These are phyloP conservation scores for Mesitornis unicolor DNA, from an alignment of 2,113 vertebrate genomes.

Conservation along the genomic window DNA sequence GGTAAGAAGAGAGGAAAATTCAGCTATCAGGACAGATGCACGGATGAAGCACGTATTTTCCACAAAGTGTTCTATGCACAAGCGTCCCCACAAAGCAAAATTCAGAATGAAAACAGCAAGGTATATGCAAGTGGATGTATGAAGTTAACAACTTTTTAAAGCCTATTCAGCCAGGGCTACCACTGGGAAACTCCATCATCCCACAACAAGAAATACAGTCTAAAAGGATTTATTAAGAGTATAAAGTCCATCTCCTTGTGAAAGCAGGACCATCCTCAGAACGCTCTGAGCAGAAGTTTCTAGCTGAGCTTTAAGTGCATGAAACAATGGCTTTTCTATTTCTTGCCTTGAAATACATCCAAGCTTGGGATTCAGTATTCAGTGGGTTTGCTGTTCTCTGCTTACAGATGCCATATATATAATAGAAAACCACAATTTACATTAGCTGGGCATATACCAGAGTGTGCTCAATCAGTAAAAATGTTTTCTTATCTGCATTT, in stretches of 20 bases:
- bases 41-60: neutral
- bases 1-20: neutral
- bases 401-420: neutral
- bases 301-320: neutral
- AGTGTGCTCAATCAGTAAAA: neutral
- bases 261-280: neutral
- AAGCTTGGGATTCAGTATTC: neutral
- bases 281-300: neutral
- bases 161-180: neutral
- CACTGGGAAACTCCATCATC: neutral
- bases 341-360: neutral
- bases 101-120: neutral
- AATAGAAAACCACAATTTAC: neutral
- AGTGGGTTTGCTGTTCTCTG: neutral
- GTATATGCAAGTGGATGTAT: neutral
- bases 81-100: neutral
- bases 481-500: neutral
- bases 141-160: neutral
- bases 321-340: neutral
- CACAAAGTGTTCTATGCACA: neutral
- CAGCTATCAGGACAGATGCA: neutral
- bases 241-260: neutral
- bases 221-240: neutral
- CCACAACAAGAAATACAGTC: neutral
- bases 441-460: neutral